Evolutionary conservation across 2,888 invertebrate genomes (phyloP), one percentile per base, ranked within the genome.

Genomic region (Temnothorax unifasciatus): DNA sequence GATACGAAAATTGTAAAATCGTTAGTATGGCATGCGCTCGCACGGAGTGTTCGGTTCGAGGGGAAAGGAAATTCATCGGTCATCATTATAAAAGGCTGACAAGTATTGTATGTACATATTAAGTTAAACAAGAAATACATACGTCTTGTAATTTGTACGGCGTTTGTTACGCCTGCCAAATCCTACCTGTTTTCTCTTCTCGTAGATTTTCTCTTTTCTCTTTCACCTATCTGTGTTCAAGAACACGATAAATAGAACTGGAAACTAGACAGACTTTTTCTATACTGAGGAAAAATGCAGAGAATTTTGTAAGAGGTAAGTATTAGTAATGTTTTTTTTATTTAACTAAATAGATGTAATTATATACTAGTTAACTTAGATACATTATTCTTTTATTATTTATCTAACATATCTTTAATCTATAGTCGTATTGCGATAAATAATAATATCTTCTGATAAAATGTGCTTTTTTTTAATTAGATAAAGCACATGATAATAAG

Each of bases 101-200:
- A 66, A 83, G 75, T 83, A 66, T 79, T 92, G 91, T 92, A 91
- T 92, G 92, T 92, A 91, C 87, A 92, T 92, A 92, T 88, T 87
- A 87, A 71, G 52, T 61, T 79, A 83, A 84, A 85, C 61, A 25
- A 85, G 83, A 88, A 83, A 81, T 84, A 64, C 76, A 87, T 75
- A 85, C 29, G 21, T 84, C 81, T 87, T 88, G 64, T 88, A 84
- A 91, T 88, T 90, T 88, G 83, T 87, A 69, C 61, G 66, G 50
- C 77, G 18, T 73, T 38, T 57, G 11, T 52, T 8, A 11, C 11
- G 44, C 13, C 29, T 57, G 50, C 34, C 29, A 29, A 29, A n/a
- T 50, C 15, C 4, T 52, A 76, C 11, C 3, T 38, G 41, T 50
- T 63, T 73, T 50, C 29, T 50, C 15, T 68, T 74, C 61, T 47